A percentile compares a stretch with the other conserved stretches of the same genome.
Conservation (phyloP, 2,888 invertebrate genomes). For the Ophraella communa region DNA sequence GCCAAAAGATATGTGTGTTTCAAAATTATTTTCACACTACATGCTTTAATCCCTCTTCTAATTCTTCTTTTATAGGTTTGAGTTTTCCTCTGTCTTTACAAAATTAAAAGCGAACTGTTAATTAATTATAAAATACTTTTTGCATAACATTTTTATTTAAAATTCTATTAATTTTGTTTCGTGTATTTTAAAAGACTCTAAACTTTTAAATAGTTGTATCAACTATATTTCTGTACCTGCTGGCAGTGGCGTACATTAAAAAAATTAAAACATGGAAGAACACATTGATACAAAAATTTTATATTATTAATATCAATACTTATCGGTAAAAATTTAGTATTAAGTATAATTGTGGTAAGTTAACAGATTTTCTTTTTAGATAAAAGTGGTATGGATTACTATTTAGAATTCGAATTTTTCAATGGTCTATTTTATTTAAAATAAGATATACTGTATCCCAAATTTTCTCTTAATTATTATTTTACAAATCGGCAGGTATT, state of each 20-base stretch:
- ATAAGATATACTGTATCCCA: background rate
- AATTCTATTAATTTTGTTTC: background rate
- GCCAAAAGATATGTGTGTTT: too few species aligned
- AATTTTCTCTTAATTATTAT: background rate
- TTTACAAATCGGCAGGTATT: background rate
- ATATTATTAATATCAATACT: background rate
- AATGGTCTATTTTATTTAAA: background rate
- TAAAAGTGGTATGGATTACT: background rate
- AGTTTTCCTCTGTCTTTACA: too few species aligned
- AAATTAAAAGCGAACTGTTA: too few species aligned
- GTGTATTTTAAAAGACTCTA: too few species aligned
- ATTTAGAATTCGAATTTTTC: background rate
- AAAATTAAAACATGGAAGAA: background rate
- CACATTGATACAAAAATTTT: background rate
- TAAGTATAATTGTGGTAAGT: background rate
- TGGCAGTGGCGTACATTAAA: background rate
- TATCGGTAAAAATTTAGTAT: background rate
- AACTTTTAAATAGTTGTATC: too few species aligned
- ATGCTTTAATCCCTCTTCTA: too few species aligned
- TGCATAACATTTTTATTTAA: too few species aligned
- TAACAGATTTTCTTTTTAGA: background rate
- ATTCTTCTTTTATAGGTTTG: too few species aligned
- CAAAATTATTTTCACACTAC: too few species aligned
- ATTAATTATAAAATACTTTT: too few species aligned
- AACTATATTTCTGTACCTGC: too few species aligned